A percentile compares a stretch with the other conserved stretches of the same genome.
These are phyloP conservation scores for Grammomys dolichurus DNA, from an alignment of 2,113 vertebrate species.

Conservation along the genomic window DNA sequence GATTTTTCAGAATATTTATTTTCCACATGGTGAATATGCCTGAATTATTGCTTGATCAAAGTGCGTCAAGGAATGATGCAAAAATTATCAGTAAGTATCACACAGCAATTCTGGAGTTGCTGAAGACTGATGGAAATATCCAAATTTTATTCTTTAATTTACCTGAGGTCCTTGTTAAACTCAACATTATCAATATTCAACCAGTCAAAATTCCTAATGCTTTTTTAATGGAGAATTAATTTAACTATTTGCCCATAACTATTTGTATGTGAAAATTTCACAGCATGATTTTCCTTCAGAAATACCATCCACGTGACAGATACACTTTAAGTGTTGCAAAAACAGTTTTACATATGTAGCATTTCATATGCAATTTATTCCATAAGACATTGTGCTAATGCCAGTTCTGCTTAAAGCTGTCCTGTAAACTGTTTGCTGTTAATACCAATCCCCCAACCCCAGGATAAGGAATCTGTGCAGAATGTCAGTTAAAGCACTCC, in stretches of 20 bases:
- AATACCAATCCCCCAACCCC: background rate
- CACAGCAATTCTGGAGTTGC: conserved; percentile 80
- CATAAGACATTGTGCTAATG: conserved; percentile 9
- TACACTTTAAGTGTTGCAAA: conserved; percentile 74
- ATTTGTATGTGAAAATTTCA: conserved; percentile 39
- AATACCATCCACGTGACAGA: conserved; percentile 78
- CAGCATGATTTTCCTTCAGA: conserved; percentile 27
- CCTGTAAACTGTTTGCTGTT: background rate
- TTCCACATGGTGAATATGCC: conserved; percentile 82
- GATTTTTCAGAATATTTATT: conserved; percentile 83
- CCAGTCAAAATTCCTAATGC: conserved; percentile 63
- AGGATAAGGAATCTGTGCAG: conserved; percentile 9
- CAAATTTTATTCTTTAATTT: conserved; percentile 73
- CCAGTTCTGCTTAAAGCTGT: background rate
- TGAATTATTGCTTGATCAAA: conserved; percentile 81
- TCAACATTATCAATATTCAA: conserved; percentile 55
- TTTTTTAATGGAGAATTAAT: conserved; percentile 54
- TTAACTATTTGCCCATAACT: conserved; percentile 63
- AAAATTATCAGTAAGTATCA: conserved; percentile 83
- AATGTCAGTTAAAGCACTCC: background rate
- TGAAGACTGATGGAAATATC: conserved; percentile 80
- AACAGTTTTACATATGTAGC: background rate
- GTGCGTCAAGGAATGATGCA: conserved; percentile 79
- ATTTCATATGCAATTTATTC: conserved; percentile 39
- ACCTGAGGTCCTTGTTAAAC: conserved; percentile 78